Conservation (phyloP, 2,797 vertebrate genomes). For the Hirundo rustica region DNA sequence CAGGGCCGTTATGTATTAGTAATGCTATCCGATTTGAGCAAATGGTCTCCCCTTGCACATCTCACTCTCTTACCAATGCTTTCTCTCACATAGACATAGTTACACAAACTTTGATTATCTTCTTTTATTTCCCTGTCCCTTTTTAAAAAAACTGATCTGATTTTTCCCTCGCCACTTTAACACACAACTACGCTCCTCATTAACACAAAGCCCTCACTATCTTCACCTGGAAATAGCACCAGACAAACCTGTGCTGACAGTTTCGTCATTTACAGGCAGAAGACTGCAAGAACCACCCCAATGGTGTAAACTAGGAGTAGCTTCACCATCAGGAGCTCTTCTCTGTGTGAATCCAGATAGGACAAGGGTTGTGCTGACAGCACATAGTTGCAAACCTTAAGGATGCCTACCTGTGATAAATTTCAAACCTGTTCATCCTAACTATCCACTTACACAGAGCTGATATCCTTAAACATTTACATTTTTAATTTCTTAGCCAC, state of each 20-base stretch:
- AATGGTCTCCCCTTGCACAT: not conserved
- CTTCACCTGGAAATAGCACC: not conserved
- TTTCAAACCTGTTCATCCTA: not conserved
- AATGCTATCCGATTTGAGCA: conserved; percentile 43
- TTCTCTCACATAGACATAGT: not conserved
- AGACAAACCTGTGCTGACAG: not conserved
- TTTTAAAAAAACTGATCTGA: not conserved
- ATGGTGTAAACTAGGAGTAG: not conserved
- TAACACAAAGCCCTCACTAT: not conserved
- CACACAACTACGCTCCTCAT: not conserved
- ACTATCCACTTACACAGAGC: not conserved
- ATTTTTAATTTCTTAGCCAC: not conserved
- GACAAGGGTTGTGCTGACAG: not conserved
- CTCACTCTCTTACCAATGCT: not conserved
- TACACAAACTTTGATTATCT: not conserved
- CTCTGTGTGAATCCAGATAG: not conserved
- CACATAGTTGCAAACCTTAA: not conserved
- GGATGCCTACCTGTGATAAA: not conserved
- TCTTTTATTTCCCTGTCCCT: fast-evolving
- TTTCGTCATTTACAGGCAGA: not conserved
- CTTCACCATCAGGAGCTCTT: not conserved
- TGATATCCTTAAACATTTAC: not conserved
- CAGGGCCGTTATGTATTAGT: conserved; percentile 31
- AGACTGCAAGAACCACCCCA: not conserved
- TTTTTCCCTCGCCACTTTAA: not conserved